These are phyloP conservation scores for Ecliptopera silaceata DNA, from an alignment of 2,888 invertebrate genomes.

Conservation along the genomic window DNA sequence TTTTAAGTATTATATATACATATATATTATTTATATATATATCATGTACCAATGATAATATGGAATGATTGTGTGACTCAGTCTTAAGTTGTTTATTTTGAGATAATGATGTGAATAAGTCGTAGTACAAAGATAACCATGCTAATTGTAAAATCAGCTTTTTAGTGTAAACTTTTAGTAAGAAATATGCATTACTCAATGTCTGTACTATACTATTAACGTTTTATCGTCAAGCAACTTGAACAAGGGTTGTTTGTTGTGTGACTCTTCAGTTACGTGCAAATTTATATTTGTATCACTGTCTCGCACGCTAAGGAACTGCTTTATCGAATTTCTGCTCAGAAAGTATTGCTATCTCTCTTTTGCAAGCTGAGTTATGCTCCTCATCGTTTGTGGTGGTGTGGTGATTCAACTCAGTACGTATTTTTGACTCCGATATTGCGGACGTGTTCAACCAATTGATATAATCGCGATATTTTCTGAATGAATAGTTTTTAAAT, in stretches of 20 bases:
- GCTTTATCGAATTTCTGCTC: slow-evolving; percentile 70
- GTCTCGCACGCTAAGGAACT: slow-evolving; percentile 19
- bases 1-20: no score
- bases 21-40: no score
- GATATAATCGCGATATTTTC: slow-evolving; percentile 57
- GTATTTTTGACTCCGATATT: slow-evolving; percentile 66
- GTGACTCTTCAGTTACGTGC: slow-evolving; percentile 16
- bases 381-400: slow-evolving; percentile 35
- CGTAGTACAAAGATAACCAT: not conserved
- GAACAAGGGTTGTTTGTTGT: slow-evolving; percentile 30
- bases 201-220: slow-evolving; percentile 9
- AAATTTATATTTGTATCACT: slow-evolving; percentile 22
- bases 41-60: no score
- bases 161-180: not conserved
- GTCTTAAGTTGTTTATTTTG: slow-evolving; percentile 5
- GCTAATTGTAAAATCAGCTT: not conserved
- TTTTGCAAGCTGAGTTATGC: not conserved
- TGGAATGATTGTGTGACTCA: slow-evolving; percentile 6
- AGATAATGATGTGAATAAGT: not conserved
- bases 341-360: slow-evolving; percentile 36
- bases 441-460: slow-evolving; percentile 50
- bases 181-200: not conserved
- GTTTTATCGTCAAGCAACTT: not conserved
- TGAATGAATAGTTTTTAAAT: slow-evolving; percentile 58
- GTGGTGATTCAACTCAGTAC: slow-evolving; percentile 57